Percentiles rank a stretch among this genome's conserved stretches.
Evolutionary conservation across 2,797 vertebrate genomes (phyloP).

Genomic region (Xiphorhynchus erythropygius): DNA sequence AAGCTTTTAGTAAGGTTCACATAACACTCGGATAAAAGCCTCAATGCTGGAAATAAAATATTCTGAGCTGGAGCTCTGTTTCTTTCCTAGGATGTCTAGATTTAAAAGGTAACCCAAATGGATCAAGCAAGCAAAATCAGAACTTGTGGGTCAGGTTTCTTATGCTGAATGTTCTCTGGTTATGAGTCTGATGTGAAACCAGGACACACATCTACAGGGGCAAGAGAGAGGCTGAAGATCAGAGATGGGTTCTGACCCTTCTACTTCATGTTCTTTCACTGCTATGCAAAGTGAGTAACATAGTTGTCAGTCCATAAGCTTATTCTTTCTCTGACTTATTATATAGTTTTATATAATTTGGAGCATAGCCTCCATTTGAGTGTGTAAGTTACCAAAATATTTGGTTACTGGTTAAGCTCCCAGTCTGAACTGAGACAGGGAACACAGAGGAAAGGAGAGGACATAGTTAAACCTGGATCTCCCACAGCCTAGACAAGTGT

Average conservation of each 20-base stretch:
- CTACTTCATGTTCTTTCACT: background rate
- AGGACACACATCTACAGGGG: background rate
- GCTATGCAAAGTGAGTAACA: background rate
- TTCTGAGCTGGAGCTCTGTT: background rate
- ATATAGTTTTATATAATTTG: background rate
- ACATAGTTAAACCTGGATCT: background rate
- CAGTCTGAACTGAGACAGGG: background rate
- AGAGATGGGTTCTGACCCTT: background rate
- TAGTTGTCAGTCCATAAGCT: background rate
- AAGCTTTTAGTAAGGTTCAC: background rate
- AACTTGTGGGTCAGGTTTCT: background rate
- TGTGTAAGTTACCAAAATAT: background rate
- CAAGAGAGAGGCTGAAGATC: background rate
- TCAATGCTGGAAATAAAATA: background rate
- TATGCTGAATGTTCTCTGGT: background rate
- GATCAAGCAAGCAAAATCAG: background rate
- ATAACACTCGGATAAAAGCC: background rate
- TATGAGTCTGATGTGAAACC: background rate
- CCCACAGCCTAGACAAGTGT: background rate
- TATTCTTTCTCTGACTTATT: background rate
- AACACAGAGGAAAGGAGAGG: background rate
- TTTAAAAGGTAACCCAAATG: background rate
- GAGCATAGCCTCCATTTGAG: background rate
- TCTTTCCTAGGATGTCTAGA: background rate
- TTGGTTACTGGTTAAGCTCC: background rate